Evolutionary conservation across 2,797 vertebrate species (phyloP).

Genomic region (Gymnocypris eckloni): DNA sequence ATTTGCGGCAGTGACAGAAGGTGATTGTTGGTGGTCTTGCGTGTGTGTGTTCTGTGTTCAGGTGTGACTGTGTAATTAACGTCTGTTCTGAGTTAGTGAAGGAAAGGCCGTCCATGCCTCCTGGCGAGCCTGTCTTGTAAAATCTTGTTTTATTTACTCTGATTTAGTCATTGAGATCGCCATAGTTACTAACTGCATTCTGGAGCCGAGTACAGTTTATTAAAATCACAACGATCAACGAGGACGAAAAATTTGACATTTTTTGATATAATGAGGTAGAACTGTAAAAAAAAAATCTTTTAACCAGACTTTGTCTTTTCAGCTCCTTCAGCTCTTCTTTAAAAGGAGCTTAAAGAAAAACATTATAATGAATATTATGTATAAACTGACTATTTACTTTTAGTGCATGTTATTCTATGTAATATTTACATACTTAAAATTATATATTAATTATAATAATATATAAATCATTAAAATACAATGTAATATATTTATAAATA

Average conservation of each 20-base stretch:
- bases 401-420: neutral
- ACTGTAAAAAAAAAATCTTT: neutral
- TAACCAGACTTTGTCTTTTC: slow-evolving; percentile 2
- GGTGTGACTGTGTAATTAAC: slow-evolving; percentile 52
- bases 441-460: neutral
- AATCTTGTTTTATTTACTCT: slow-evolving; percentile 59
- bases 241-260: slow-evolving; percentile 15
- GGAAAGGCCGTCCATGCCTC: slow-evolving; percentile 57
- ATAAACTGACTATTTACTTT: neutral
- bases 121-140: slow-evolving; percentile 56
- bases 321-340: neutral
- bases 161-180: slow-evolving; percentile 51
- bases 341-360: neutral
- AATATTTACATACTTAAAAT: neutral
- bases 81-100: slow-evolving; percentile 34
- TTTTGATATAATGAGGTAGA: slow-evolving; percentile 33
- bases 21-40: slow-evolving; percentile 15
- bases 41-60: slow-evolving; percentile 40
- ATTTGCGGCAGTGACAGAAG: slow-evolving; percentile 6
- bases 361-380: neutral
- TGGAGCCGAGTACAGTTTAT: slow-evolving; percentile 45
- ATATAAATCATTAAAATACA: neutral
- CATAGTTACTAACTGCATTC: slow-evolving; percentile 42
- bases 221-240: slow-evolving; percentile 29
- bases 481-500: too few species aligned